A percentile compares a stretch with the other conserved stretches of the same genome.
Conservation (phyloP, 2,888 invertebrate species). For the Cremastobaeus sp. region DNA sequence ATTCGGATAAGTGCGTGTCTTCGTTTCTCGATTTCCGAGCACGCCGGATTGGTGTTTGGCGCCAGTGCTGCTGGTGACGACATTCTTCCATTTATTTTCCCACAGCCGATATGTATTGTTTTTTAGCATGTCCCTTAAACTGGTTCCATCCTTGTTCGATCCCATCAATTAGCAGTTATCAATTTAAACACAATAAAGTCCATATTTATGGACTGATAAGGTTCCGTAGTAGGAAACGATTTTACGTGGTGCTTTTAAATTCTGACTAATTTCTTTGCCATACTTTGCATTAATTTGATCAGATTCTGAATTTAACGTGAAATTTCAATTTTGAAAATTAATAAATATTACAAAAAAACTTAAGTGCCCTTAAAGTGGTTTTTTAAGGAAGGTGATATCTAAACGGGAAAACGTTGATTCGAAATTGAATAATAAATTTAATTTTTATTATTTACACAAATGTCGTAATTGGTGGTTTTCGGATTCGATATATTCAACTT, state of each 20-base stretch:
- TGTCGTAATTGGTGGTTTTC: no score
- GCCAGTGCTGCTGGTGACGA: conserved; percentile 63
- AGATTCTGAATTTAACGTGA: no score
- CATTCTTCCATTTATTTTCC: conserved; percentile 53
- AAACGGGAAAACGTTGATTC: no score
- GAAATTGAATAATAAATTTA: no score
- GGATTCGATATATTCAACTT: no score
- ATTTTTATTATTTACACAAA: no score
- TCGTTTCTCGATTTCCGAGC: conserved; percentile 62
- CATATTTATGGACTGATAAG: conserved; percentile 39
- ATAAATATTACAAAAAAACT: no score
- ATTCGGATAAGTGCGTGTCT: conserved; percentile 65
- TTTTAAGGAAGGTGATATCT: no score
- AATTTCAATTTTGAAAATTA: no score
- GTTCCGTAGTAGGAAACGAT: conserved; percentile 21
- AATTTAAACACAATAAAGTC: conserved; percentile 33
- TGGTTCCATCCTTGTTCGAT: conserved; percentile 37
- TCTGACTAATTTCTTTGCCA: conserved; percentile 20
- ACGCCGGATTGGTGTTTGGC: conserved; percentile 63
- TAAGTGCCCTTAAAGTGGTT: not conserved
- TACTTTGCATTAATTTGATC: not conserved
- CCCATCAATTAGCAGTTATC: conserved; percentile 52
- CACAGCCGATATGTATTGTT: conserved; percentile 27
- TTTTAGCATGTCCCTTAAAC: conserved; percentile 27
- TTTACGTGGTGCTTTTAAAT: conserved; percentile 5